Percentiles rank a stretch among this genome's conserved stretches.
Conservation (phyloP, 2,113 vertebrate species). For the Zosterops borbonicus region DNA sequence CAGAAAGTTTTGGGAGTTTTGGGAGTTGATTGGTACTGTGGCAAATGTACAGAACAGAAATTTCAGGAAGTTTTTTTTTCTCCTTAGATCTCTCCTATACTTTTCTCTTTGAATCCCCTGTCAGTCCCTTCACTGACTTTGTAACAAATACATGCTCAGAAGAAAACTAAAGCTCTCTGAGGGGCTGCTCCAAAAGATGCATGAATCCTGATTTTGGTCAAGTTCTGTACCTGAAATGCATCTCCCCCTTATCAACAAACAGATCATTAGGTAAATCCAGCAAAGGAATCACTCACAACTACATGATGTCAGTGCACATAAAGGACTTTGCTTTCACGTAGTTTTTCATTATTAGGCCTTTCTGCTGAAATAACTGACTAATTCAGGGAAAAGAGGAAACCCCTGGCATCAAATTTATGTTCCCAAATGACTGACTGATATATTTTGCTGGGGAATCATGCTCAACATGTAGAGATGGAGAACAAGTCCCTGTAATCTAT, state of each 20-base stretch:
- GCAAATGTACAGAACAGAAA: background rate
- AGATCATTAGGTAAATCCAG: background rate
- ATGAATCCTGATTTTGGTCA: background rate
- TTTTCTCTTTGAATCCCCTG: background rate
- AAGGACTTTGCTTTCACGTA: background rate
- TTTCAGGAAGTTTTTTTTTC: background rate
- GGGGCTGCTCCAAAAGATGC: fast-evolving
- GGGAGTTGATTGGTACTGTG: background rate
- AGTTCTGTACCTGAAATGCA: background rate
- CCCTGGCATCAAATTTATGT: background rate
- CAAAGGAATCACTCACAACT: background rate
- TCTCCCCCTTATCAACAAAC: background rate
- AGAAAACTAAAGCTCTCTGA: background rate
- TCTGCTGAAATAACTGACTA: conserved; percentile 19
- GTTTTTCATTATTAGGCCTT: conserved; percentile 25
- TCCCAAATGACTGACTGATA: conserved; percentile 28
- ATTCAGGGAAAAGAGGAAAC: conserved; percentile 5
- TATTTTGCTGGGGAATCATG: conserved; percentile 36
- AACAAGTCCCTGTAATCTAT: conserved; percentile 55
- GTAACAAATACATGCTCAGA: background rate
- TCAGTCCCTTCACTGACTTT: background rate
- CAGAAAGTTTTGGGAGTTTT: background rate
- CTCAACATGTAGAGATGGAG: background rate
- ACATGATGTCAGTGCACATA: background rate
- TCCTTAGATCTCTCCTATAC: background rate